phyloP scores from a whole-genome alignment of 2,797 vertebrate genomes.

The Phrynocephalus guinanensis region DNA sequence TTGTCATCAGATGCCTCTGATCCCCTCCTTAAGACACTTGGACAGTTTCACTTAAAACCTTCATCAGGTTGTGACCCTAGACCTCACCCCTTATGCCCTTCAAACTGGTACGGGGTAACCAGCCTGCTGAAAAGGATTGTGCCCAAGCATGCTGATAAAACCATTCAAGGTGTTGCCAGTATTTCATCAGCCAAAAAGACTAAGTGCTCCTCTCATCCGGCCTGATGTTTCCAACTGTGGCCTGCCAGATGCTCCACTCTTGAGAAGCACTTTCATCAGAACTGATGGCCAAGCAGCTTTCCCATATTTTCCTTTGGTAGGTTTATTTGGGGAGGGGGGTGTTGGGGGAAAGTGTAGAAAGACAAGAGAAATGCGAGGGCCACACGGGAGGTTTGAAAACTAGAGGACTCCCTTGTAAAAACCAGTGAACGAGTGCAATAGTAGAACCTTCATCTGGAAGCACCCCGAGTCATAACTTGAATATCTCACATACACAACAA shows the following conservation, averaged over 20 bases:
- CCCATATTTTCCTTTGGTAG: background rate
- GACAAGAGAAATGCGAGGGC: background rate
- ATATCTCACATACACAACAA: background rate
- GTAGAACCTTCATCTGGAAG: background rate
- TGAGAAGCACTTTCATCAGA: background rate
- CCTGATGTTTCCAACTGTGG: background rate
- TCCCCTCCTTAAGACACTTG: background rate
- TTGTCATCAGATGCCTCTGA: fast-evolving
- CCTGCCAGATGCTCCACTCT: background rate
- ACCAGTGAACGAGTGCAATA: background rate
- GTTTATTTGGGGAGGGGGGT: background rate
- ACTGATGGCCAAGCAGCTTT: background rate
- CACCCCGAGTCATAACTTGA: background rate
- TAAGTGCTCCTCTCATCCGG: background rate
- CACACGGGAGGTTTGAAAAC: background rate
- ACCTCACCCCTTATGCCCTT: background rate
- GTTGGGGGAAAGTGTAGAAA: background rate
- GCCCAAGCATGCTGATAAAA: fast-evolving
- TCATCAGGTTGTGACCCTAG: background rate
- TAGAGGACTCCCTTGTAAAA: background rate
- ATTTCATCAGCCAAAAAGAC: background rate
- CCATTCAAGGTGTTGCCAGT: background rate
- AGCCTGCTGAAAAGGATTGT: background rate
- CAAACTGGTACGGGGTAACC: background rate
- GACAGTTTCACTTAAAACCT: background rate